These are phyloP conservation scores for Cossypha niveicapilla DNA, from an alignment of 2,797 vertebrate genomes.

Conservation along the genomic window DNA sequence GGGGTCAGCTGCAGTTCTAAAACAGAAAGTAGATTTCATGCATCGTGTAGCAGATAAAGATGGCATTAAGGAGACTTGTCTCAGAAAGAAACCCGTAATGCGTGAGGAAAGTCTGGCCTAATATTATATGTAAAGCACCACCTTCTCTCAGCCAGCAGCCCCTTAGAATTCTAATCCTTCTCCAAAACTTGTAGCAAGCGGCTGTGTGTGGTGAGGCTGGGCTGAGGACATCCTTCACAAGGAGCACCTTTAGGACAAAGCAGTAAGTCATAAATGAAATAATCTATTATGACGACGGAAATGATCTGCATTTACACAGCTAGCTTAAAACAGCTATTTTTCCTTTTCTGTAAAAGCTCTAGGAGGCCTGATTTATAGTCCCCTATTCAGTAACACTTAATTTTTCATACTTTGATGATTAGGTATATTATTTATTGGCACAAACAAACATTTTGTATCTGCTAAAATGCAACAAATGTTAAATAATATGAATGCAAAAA, in stretches of 20 bases:
- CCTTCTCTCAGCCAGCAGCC: slow-evolving; percentile 30
- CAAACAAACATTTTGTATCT: slow-evolving; percentile 43
- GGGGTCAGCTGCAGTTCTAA: slow-evolving; percentile 87
- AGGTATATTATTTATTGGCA: slow-evolving; percentile 56
- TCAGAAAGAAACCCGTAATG: slow-evolving; percentile 53
- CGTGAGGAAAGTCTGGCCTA: slow-evolving; percentile 49
- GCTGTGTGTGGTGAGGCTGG: neutral
- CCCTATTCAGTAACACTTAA: slow-evolving; percentile 21
- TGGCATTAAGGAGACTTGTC: slow-evolving; percentile 72
- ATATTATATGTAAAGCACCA: slow-evolving; percentile 55
- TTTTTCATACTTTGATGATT: slow-evolving; percentile 55
- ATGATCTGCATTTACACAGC: slow-evolving; percentile 36
- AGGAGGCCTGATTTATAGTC: slow-evolving; percentile 29
- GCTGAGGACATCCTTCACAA: neutral
- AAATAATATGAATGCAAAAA: slow-evolving; percentile 44
- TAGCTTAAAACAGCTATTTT: slow-evolving; percentile 23
- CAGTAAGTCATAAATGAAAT: slow-evolving; percentile 31
- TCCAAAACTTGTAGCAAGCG: neutral
- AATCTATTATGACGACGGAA: slow-evolving; percentile 13
- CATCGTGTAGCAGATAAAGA: slow-evolving; percentile 97
- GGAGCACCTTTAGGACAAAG: slow-evolving; percentile 37
- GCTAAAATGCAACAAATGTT: slow-evolving; percentile 60
- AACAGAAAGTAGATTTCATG: slow-evolving; percentile 94
- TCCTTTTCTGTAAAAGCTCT: slow-evolving; percentile 4
- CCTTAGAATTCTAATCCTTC: slow-evolving; percentile 29